Percentiles rank a stretch among this genome's conserved stretches.
Evolutionary conservation across 2,113 vertebrate genomes (phyloP).

Genomic region (Circaetus gallicus): DNA sequence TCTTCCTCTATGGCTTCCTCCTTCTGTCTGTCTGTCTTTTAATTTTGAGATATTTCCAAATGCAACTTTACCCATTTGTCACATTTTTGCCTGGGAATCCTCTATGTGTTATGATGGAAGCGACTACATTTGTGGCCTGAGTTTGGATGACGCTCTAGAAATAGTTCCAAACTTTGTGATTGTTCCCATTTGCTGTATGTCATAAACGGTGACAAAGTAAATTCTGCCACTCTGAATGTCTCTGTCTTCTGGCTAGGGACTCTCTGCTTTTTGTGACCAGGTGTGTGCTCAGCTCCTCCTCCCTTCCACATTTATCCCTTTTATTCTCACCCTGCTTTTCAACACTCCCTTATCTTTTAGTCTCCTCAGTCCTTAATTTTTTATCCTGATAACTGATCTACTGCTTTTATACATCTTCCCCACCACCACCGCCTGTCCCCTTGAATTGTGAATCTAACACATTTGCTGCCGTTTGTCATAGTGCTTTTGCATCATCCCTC

Average conservation of each 20-base stretch:
- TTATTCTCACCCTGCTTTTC: not conserved
- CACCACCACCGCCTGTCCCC: too few relatives aligned
- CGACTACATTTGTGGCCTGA: not conserved
- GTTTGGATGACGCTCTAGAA: not conserved
- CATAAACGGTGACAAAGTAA: not conserved
- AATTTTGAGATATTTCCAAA: not conserved
- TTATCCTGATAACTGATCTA: not conserved
- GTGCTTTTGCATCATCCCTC: not conserved
- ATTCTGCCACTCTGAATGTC: not conserved
- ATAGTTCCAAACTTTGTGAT: not conserved
- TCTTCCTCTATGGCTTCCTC: not conserved
- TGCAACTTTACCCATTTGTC: not conserved
- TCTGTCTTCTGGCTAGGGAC: not conserved
- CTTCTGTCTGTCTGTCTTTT: not conserved
- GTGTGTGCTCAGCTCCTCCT: not conserved
- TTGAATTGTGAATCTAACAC: not conserved
- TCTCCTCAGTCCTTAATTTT: not conserved
- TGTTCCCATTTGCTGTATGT: not conserved
- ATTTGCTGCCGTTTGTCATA: not conserved
- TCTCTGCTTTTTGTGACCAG: not conserved
- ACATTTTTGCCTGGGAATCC: not conserved
- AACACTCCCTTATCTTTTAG: not conserved
- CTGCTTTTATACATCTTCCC: not conserved
- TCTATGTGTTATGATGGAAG: not conserved
- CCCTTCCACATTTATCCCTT: not conserved